Evolutionary conservation across 2,797 vertebrate genomes (phyloP), one percentile per base, ranked within the genome.

Genomic region (Apodemus agrarius): DNA sequence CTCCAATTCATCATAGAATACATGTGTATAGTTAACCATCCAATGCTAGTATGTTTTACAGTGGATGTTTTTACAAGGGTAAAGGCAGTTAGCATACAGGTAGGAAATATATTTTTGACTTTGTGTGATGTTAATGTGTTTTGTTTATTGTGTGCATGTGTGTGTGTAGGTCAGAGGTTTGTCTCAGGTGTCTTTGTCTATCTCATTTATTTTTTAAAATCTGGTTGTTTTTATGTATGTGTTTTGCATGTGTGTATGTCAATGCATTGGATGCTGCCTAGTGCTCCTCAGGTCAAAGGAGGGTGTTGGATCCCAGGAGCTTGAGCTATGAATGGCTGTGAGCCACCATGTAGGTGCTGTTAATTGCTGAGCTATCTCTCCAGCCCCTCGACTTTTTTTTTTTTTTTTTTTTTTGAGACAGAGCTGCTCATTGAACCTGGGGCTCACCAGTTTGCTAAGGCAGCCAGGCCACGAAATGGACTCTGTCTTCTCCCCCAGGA

Each of bases 61-160:
- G 26, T 54, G 8, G 21, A 43, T 61, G 57, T 90, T 65, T 84
- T 93, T 69, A 67, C 3, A 21, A 8, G 67, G 34, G 31, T 75
- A 90, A 86, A 90, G 37, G 31, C 14, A 34, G 0, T 83, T 65
- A 80, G 74, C 43, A 19, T 83, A 21, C 8, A 81, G 16, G 29
- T 86, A 46, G 10, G 14, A 40, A 87, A 34, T 92, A 6, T 67
- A 61, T 63, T 74, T 96, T 84, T 95, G 34, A 89, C 67, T 94
- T 76, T 96, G 40, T 91, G 43, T 65, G 75, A 84, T 88, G 61
- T 87, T 92, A 54, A 52, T 74, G 79, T 37, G 21, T 57, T 74
- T 87, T 86, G n/a, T n/a, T n/a, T n/a, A 49, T 11, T 84, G 37
- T 13, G 11, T 67, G 31, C 0, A 1, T 82, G 59, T 2, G 26